Percentiles rank a stretch among this genome's conserved stretches.
Conservation (phyloP, 2,797 vertebrate species). For the Syngnathus rostellatus region DNA sequence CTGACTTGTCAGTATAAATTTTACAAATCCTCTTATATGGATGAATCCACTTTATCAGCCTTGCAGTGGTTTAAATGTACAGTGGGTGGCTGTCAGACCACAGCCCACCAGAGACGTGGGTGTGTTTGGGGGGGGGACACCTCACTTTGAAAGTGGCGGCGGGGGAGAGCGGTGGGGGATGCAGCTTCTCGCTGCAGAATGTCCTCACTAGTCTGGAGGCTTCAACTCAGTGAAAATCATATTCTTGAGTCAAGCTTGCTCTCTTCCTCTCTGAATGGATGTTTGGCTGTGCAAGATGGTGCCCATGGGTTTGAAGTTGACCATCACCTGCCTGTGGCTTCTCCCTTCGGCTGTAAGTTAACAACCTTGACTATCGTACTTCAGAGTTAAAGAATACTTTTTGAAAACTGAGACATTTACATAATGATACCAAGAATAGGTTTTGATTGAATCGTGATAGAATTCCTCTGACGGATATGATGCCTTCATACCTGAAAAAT, state of each 20-base stretch:
- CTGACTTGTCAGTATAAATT: constrained; percentile 4
- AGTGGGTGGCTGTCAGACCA: constrained; percentile 1
- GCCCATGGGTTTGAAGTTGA: constrained; percentile 55
- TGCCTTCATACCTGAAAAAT: background rate
- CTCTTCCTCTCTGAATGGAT: constrained; percentile 25
- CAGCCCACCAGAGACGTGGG: background rate
- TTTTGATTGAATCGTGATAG: background rate
- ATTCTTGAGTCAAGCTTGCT: background rate
- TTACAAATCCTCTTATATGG: constrained; percentile 4
- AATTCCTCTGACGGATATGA: background rate
- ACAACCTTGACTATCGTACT: background rate
- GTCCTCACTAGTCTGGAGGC: constrained; percentile 28
- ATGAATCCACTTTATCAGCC: constrained; percentile 3
- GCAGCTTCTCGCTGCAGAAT: constrained; percentile 24
- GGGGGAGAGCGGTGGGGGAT: background rate
- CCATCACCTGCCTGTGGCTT: constrained; percentile 58
- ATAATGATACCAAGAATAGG: background rate
- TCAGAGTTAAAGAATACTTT: background rate
- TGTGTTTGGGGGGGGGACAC: background rate
- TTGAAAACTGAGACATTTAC: background rate
- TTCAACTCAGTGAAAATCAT: constrained; percentile 25
- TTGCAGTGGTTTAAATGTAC: background rate
- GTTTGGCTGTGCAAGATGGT: constrained; percentile 43
- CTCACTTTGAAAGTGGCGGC: background rate
- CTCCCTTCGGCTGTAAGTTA: constrained; percentile 56